Base-by-base conservation (phyloP, 2,113 vertebrate species). In the Dipodomys spectabilis region DNA sequence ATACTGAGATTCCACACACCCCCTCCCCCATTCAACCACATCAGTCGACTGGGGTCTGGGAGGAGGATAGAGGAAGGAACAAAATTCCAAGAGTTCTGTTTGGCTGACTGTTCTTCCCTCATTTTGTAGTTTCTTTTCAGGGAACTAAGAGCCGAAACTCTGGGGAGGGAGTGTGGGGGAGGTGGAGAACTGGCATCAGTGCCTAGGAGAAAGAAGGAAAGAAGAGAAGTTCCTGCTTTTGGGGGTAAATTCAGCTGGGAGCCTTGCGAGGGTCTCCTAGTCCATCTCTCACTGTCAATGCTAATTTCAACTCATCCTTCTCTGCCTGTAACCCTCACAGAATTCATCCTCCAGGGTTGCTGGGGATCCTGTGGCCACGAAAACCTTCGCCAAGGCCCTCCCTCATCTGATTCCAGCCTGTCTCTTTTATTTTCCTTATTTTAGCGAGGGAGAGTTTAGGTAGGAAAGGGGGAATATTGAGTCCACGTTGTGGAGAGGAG, bases 291-390 rank as follows among this genome's bases (percentile, higher is more conserved):
- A 15, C 1, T 25, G 30, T 20, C 49, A 49, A 71, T 5, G 22
- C 2, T 9, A 19, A 6, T 32, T 4, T n/a, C 13, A 6, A 7
- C 4, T 35, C 1, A 1, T 20, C 3, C 12, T 27, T 32, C n/a
- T 68, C 39, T 11, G 4, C 20, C 32, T 8, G 27, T 27, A 27
- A 11, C 5, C 84, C 27, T 7, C 28, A 60, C 27, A 62, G 13
- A 16, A 4, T 30, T 30, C 44, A 23, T n/a, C 35, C 35, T 67
- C 62, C 45, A 57, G 80, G 8, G 15, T 71, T 39, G 39, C 79
- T n/a, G 39, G 45, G 7, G 5, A 44, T 45, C 78, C 39, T 62
- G 27, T 19, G 81, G 64, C 65, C 22, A 22, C 39, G 60, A 71
- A 78, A 87, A 62, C 10, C 20, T 5, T 0, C n/a, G 12, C 16